These are phyloP conservation scores for Chymomyza fuscimana DNA, from an alignment of 2,888 invertebrate genomes.

Conservation along the genomic window DNA sequence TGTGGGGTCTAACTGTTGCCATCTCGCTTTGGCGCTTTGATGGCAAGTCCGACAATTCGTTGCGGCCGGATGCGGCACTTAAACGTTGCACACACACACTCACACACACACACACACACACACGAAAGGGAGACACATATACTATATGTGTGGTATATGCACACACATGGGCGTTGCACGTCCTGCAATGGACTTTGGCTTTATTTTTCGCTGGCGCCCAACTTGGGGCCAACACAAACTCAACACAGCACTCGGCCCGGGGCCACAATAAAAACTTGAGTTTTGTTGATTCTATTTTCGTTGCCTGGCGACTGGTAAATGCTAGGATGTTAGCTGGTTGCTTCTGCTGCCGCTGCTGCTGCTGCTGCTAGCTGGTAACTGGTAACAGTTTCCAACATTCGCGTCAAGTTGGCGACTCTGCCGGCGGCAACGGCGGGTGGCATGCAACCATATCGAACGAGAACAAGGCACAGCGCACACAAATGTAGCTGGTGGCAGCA, in stretches of 20 bases:
- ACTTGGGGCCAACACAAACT: not conserved
- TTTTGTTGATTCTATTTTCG: slow-evolving; percentile 69
- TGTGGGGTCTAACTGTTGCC: slow-evolving; percentile 14
- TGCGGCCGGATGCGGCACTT: slow-evolving; percentile 64
- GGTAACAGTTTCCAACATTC: slow-evolving; percentile 1
- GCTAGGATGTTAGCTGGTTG: slow-evolving; percentile 20
- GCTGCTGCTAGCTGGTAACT: slow-evolving; percentile 10
- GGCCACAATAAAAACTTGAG: slow-evolving; percentile 70
- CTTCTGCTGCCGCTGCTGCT: slow-evolving; percentile 1
- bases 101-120: slow-evolving; percentile 2
- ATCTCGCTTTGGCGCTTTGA: slow-evolving; percentile 39
- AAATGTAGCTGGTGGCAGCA: not conserved
- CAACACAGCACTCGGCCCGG: slow-evolving; percentile 30
- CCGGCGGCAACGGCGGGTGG: not conserved
- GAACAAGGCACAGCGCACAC: not conserved
- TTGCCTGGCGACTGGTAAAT: slow-evolving; percentile 22
- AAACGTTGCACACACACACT: slow-evolving; percentile 49
- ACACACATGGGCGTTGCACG: not conserved
- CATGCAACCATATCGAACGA: slow-evolving; percentile 1
- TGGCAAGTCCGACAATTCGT: slow-evolving; percentile 10
- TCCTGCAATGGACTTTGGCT: slow-evolving; percentile 3
- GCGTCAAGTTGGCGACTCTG: not conserved
- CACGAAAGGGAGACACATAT: slow-evolving; percentile 17
- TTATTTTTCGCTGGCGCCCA: slow-evolving; percentile 3
- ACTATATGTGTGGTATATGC: slow-evolving; percentile 29